A percentile compares a stretch with the other conserved stretches of the same genome.
Evolutionary conservation across 2,113 vertebrate genomes (phyloP).

Genomic region (Protobothrops flavoviridis): DNA sequence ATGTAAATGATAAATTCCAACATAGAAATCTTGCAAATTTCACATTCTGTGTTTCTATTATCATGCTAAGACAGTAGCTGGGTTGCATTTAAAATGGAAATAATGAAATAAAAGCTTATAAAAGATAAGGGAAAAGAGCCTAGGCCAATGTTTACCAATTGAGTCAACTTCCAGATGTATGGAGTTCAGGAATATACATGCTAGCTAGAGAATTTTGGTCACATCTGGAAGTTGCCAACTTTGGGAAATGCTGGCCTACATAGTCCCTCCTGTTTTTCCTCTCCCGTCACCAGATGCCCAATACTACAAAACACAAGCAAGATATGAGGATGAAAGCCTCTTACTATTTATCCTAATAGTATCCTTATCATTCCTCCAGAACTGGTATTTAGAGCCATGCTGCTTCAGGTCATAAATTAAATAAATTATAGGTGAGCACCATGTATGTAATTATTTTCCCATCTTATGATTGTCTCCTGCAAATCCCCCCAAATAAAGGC

Average conservation of each 20-base stretch:
- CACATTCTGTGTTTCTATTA: neutral
- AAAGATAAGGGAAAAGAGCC: neutral
- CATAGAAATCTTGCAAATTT: neutral
- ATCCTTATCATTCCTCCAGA: neutral
- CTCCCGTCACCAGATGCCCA: neutral
- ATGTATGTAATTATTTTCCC: neutral
- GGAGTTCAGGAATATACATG: neutral
- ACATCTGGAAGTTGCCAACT: neutral
- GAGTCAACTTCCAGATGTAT: neutral
- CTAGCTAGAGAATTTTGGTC: neutral
- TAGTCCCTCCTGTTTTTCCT: neutral
- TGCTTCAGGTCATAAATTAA: neutral
- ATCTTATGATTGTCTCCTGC: neutral
- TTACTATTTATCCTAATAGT: neutral
- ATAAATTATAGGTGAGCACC: neutral
- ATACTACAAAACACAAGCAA: neutral
- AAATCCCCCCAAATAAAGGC: neutral
- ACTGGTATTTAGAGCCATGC: neutral
- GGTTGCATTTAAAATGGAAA: neutral
- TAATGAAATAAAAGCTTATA: neutral
- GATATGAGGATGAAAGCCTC: neutral
- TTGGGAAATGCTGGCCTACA: neutral
- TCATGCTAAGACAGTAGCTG: neutral
- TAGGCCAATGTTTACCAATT: neutral
- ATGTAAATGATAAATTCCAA: neutral